Evolutionary conservation across 1,140 invertebrate species (phyloP).

Genomic region (Sitobion miscanthi): DNA sequence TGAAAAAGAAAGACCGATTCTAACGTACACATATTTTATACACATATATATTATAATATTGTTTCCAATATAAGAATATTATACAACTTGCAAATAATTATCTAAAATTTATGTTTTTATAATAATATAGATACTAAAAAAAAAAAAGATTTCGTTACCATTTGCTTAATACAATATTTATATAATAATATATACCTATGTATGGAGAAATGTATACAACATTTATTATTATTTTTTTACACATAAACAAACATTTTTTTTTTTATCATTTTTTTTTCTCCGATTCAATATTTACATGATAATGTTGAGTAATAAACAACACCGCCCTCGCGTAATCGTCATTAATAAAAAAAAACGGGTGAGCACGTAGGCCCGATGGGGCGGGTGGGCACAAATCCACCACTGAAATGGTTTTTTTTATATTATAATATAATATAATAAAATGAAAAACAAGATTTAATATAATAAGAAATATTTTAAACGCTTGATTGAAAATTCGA

Average conservation of each 20-base stretch:
- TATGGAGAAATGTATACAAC: neutral
- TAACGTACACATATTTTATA: constrained; percentile 8
- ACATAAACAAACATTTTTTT: constrained; percentile 25
- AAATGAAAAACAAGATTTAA: neutral
- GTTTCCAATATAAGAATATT: constrained; percentile 1
- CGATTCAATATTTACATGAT: neutral
- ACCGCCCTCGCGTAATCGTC: neutral
- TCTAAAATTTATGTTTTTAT: constrained; percentile 22
- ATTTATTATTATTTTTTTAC: neutral
- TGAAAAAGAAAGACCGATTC: constrained; percentile 7
- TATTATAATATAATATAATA: too few species aligned
- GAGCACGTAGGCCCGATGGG: neutral
- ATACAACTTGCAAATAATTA: constrained; percentile 26
- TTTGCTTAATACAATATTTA: constrained; percentile 21
- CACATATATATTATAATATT: constrained; percentile 20
- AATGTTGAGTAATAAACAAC: neutral
- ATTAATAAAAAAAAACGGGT: neutral
- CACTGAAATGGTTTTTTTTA: neutral
- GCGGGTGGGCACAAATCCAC: neutral
- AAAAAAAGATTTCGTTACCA: neutral
- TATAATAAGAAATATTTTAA: neutral
- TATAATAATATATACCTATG: neutral
- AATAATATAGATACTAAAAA: neutral
- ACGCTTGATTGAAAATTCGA: neutral
- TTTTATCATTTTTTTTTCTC: neutral